phyloP scores from a whole-genome alignment of 2,797 vertebrate genomes.

The Cossypha niveicapilla region DNA sequence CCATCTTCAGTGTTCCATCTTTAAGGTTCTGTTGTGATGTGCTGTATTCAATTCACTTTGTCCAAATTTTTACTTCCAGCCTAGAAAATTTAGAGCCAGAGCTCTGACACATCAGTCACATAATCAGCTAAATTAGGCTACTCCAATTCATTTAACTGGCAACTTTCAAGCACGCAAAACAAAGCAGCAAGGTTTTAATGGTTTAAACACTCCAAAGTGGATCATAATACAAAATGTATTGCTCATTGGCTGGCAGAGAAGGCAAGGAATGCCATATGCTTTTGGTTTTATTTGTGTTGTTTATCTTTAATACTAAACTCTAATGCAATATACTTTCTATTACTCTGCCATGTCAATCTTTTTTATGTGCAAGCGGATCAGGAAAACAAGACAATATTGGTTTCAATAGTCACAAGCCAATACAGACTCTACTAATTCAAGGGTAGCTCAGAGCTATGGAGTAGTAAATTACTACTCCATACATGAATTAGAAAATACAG shows the following conservation, averaged over 20 bases:
- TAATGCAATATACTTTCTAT: constrained; percentile 37
- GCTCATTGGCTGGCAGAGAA: constrained; percentile 53
- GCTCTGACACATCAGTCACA: constrained; percentile 25
- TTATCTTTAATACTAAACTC: constrained; percentile 54
- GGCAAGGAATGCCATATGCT: constrained; percentile 58
- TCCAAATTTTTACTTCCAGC: neutral
- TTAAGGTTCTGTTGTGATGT: neutral
- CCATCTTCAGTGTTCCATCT: neutral
- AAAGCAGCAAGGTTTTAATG: constrained; percentile 62
- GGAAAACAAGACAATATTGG: constrained; percentile 17
- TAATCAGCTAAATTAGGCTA: constrained; percentile 46
- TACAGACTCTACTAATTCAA: neutral
- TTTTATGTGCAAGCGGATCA: constrained; percentile 22
- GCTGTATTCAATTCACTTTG: neutral
- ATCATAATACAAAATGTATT: constrained; percentile 62
- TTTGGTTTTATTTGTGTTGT: constrained; percentile 41
- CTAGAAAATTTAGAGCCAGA: neutral
- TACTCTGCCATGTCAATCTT: constrained; percentile 41
- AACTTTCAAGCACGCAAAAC: constrained; percentile 33
- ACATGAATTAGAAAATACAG: neutral
- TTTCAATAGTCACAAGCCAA: constrained; percentile 11
- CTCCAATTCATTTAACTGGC: constrained; percentile 58
- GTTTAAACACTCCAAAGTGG: constrained; percentile 64
- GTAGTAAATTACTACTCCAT: neutral
- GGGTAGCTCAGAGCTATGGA: neutral